A percentile compares a stretch with the other conserved stretches of the same genome.
Conservation (phyloP, 2,113 vertebrate genomes). For the Tricholaema leucomelas region DNA sequence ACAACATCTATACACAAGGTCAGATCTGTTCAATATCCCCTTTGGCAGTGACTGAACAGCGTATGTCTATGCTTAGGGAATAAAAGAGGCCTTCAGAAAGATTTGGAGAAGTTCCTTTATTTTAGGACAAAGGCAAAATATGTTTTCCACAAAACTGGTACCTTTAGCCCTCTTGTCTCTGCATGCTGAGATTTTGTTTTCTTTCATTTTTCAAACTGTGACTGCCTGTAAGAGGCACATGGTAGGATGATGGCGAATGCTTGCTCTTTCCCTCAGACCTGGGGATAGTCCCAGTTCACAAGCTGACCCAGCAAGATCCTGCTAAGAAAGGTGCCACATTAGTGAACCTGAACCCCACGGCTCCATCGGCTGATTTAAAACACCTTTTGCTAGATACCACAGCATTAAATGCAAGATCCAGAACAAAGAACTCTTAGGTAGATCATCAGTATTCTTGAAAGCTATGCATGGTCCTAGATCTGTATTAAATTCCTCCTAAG, state of each 20-base stretch:
- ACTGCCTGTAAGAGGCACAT: neutral
- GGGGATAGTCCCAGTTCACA: neutral
- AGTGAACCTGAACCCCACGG: neutral
- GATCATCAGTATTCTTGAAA: neutral
- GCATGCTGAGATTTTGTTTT: conserved; percentile 29
- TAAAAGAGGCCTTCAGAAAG: conserved; percentile 26
- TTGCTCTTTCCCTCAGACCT: neutral
- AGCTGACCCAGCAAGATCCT: conserved; percentile 18
- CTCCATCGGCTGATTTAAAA: neutral
- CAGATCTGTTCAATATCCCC: conserved; percentile 22
- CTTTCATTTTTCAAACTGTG: neutral
- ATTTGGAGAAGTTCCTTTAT: conserved; percentile 18
- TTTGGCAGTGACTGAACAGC: conserved; percentile 14
- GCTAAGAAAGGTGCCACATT: conserved; percentile 32
- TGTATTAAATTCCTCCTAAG: neutral
- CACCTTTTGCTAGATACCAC: neutral
- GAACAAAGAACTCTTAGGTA: neutral
- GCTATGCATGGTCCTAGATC: neutral
- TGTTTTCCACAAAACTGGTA: neutral
- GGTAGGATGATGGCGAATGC: neutral
- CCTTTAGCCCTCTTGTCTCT: conserved; percentile 37
- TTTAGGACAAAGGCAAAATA: conserved; percentile 32
- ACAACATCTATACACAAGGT: conserved; percentile 20
- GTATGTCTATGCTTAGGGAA: neutral
- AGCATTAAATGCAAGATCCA: neutral